Evolutionary conservation across 2,888 invertebrate species (phyloP).

Genomic region (Bimastos eiseni): DNA sequence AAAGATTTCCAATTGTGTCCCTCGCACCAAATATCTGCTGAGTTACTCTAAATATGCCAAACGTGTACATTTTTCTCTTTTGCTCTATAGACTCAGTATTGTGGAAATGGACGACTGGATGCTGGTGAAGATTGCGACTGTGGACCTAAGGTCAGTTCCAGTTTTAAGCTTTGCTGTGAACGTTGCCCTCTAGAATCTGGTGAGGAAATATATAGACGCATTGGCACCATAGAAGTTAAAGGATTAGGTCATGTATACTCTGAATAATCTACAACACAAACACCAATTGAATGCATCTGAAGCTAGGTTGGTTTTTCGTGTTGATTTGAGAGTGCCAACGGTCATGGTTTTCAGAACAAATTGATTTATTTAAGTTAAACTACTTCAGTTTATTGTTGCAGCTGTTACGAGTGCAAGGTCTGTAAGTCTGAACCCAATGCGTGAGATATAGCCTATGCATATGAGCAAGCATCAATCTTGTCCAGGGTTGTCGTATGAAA

Average conservation of each 20-base stretch:
- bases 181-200: background rate
- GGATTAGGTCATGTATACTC: background rate
- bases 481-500: too few species aligned
- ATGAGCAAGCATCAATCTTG: too few species aligned
- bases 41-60: background rate
- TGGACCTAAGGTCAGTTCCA: background rate
- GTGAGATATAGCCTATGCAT: too few species aligned
- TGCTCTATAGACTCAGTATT: background rate
- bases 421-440: too few species aligned
- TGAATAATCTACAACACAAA: background rate
- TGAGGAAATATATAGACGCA: background rate
- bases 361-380: too few species aligned
- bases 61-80: background rate
- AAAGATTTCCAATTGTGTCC: background rate
- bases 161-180: background rate
- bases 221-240: background rate
- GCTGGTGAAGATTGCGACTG: constrained; percentile 17
- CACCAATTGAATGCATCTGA: background rate
- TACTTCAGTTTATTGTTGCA: too few species aligned
- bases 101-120: constrained; percentile 10
- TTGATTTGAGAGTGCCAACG: background rate
- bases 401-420: too few species aligned
- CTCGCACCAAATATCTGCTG: background rate
- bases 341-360: background rate
- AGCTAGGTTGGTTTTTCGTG: background rate